Conservation (phyloP, 2,113 vertebrate genomes). For the Ictidomys tridecemlineatus region DNA sequence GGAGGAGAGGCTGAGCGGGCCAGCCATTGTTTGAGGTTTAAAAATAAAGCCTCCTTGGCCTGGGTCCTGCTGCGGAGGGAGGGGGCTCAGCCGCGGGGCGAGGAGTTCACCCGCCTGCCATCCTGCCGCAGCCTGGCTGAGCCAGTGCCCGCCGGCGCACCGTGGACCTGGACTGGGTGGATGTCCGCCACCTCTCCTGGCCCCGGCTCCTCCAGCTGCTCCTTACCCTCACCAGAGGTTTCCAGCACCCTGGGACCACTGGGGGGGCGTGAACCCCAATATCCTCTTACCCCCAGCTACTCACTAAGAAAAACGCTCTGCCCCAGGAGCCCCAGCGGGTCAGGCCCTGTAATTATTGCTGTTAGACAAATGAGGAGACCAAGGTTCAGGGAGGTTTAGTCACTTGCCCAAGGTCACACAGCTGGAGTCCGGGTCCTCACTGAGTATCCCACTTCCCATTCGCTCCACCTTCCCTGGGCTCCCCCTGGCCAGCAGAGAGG, state of each 20-base stretch:
- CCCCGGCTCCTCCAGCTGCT: background rate
- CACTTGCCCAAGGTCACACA: slow-evolving; percentile 18
- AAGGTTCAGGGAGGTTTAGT: background rate
- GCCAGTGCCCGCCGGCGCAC: too few relatives aligned
- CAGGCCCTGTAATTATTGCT: background rate
- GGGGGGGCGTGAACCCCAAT: background rate
- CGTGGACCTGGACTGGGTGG: too few relatives aligned
- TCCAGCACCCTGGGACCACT: background rate
- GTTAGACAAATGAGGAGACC: background rate
- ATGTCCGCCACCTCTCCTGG: background rate
- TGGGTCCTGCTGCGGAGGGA: slow-evolving; percentile 61
- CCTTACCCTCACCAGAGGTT: background rate
- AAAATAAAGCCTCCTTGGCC: slow-evolving; percentile 89
- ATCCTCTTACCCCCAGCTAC: background rate
- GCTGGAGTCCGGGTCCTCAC: background rate
- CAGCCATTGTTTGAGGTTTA: slow-evolving; percentile 88
- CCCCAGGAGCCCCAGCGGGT: accelerated
- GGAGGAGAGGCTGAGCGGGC: slow-evolving; percentile 66
- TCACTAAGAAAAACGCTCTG: too few relatives aligned
- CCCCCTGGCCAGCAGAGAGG: too few relatives aligned
- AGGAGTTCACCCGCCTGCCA: background rate
- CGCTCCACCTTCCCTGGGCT: too few relatives aligned
- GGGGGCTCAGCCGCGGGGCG: slow-evolving; percentile 25
- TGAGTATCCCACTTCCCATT: background rate
- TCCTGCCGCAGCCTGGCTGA: background rate